phyloP scores from a whole-genome alignment of 2,113 vertebrate species.

The Pollachius pollachius region DNA sequence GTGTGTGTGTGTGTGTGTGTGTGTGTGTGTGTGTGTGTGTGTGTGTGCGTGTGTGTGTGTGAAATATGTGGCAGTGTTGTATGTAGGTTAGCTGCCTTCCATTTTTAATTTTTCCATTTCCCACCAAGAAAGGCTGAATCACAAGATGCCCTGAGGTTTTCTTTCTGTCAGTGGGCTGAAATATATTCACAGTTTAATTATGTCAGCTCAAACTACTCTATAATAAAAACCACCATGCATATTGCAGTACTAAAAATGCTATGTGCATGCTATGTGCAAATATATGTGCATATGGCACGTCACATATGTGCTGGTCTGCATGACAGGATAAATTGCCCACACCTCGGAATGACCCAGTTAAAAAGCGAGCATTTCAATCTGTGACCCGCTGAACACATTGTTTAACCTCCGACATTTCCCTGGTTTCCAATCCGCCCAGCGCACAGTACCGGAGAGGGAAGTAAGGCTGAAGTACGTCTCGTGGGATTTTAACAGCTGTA shows the following conservation, averaged over 20 bases:
- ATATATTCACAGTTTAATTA: too few species aligned
- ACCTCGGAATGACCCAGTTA: slow-evolving; percentile 47
- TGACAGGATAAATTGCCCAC: slow-evolving; percentile 24
- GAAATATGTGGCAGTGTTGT: neutral
- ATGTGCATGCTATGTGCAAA: too few species aligned
- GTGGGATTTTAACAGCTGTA: too few species aligned
- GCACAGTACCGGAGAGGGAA: too few species aligned
- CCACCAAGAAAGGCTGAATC: too few species aligned
- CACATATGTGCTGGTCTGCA: slow-evolving; percentile 27
- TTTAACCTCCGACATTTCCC: too few species aligned
- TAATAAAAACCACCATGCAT: slow-evolving; percentile 9
- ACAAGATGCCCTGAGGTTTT: too few species aligned
- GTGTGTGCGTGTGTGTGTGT: neutral
- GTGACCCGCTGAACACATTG: slow-evolving; percentile 20
- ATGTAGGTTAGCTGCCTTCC: neutral
- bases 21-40: neutral
- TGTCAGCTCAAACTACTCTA: too few species aligned
- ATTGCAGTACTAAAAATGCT: neutral
- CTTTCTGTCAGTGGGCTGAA: neutral
- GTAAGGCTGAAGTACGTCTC: too few species aligned
- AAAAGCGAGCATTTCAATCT: slow-evolving; percentile 39
- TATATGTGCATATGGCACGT: slow-evolving; percentile 15
- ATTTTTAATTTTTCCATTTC: too few species aligned
- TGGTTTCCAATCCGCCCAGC: too few species aligned
- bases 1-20: neutral